phyloP scores from a whole-genome alignment of 2,113 vertebrate species.

The Pardalotus punctatus region DNA sequence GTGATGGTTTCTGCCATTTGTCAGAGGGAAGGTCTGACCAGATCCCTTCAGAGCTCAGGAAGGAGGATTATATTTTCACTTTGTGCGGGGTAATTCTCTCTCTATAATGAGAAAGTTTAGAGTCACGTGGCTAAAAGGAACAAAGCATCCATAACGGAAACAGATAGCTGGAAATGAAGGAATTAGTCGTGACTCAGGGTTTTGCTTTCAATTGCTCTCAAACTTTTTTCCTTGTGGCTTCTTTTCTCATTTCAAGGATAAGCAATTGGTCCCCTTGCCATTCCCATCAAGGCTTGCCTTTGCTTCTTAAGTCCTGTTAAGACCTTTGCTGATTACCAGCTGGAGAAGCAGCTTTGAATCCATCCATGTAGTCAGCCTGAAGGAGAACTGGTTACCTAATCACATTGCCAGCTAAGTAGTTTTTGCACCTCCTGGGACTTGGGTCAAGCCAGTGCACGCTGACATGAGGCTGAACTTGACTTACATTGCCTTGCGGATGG shows the following conservation, averaged over 20 bases:
- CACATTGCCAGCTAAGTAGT: neutral
- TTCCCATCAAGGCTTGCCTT: neutral
- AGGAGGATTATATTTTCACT: neutral
- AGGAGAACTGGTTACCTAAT: neutral
- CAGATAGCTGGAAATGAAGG: neutral
- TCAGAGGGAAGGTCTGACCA: neutral
- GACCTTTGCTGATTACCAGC: neutral
- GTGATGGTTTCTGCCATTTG: neutral
- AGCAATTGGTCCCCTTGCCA: neutral
- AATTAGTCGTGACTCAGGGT: neutral
- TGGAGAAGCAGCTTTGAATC: neutral
- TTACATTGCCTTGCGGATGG: neutral
- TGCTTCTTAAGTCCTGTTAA: neutral
- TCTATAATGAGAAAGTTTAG: neutral
- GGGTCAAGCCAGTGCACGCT: neutral
- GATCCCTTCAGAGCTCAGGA: neutral
- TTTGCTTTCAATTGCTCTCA: neutral
- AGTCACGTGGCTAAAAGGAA: neutral
- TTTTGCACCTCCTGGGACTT: neutral
- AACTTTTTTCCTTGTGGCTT: neutral
- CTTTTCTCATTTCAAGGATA: neutral
- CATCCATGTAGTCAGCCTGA: neutral
- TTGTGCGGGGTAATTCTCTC: neutral
- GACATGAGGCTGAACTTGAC: neutral
- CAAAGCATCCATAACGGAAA: accelerated